Evolutionary conservation across 2,113 vertebrate species (phyloP).

Genomic region (Petrocephalus microphthalmus): DNA sequence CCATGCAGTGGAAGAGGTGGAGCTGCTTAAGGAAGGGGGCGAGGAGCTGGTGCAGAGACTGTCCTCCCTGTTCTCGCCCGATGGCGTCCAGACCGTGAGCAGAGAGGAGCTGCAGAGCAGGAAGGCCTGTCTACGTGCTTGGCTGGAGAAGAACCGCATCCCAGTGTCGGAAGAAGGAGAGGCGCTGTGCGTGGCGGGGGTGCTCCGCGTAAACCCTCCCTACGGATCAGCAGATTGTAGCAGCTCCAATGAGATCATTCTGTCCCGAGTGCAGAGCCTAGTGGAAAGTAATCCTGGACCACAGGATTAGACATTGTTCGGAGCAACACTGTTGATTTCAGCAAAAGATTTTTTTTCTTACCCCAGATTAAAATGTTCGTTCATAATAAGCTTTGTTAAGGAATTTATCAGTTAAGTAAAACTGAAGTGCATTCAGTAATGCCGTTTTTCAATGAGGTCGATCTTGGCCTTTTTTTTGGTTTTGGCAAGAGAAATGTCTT

Average conservation of each 20-base stretch:
- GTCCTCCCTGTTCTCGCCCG: slow-evolving; percentile 46
- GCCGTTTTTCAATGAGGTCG: background rate
- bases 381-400: background rate
- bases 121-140: slow-evolving; percentile 56
- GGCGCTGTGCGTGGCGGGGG: slow-evolving; percentile 68
- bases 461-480: background rate
- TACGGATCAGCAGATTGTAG: slow-evolving; percentile 78
- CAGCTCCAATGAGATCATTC: slow-evolving; percentile 83
- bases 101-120: slow-evolving; percentile 57
- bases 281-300: slow-evolving; percentile 55
- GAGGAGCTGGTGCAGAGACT: slow-evolving; percentile 50
- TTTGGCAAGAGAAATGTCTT: background rate
- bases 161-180: slow-evolving; percentile 66
- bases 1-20: slow-evolving; percentile 70
- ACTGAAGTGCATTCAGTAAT: background rate
- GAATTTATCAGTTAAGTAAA: background rate
- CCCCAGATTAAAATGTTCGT: background rate
- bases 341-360: background rate
- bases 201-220: slow-evolving; percentile 72
- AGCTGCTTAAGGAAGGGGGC: slow-evolving; percentile 60
- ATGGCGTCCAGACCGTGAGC: slow-evolving; percentile 40
- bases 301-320: background rate
- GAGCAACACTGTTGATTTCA: background rate
- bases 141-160: slow-evolving; percentile 81
- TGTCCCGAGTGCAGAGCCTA: slow-evolving; percentile 77